A percentile compares a stretch with the other conserved stretches of the same genome.
Conservation (phyloP, 2,797 vertebrate species). For the Chlorospingus semifuscus region DNA sequence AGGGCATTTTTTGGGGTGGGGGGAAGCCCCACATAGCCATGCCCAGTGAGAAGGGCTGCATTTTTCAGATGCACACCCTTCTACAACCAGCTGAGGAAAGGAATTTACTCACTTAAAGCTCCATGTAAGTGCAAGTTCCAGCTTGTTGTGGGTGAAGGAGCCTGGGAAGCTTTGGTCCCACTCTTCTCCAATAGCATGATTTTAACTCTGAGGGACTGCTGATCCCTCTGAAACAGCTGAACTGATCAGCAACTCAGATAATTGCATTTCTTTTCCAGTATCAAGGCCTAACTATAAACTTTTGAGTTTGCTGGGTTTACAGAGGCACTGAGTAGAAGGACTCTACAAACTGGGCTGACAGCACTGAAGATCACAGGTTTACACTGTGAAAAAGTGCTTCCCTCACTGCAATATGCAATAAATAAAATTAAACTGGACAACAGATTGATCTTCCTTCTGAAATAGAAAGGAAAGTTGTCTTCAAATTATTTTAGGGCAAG, state of each 20-base stretch:
- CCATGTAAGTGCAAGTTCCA: background rate
- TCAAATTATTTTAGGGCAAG: background rate
- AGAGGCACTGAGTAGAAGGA: background rate
- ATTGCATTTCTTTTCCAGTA: background rate
- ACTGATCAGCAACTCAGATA: background rate
- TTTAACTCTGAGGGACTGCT: background rate
- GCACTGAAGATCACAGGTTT: background rate
- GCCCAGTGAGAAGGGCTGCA: background rate
- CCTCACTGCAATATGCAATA: background rate
- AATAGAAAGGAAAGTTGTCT: background rate
- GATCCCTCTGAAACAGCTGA: background rate
- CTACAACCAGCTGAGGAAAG: background rate
- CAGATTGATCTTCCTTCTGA: background rate
- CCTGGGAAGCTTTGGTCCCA: background rate
- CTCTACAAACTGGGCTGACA: background rate
- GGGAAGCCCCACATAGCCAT: background rate
- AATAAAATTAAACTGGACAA: background rate
- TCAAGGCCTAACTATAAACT: background rate
- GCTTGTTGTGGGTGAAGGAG: background rate
- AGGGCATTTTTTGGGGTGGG: background rate
- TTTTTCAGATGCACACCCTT: background rate
- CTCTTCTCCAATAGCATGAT: background rate
- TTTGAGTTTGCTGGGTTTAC: background rate
- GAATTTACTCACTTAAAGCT: background rate
- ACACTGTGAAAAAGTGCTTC: background rate